Evolutionary conservation across 2,113 vertebrate genomes (phyloP), one percentile per base, ranked within the genome.

Genomic region (Apaloderma vittatum): DNA sequence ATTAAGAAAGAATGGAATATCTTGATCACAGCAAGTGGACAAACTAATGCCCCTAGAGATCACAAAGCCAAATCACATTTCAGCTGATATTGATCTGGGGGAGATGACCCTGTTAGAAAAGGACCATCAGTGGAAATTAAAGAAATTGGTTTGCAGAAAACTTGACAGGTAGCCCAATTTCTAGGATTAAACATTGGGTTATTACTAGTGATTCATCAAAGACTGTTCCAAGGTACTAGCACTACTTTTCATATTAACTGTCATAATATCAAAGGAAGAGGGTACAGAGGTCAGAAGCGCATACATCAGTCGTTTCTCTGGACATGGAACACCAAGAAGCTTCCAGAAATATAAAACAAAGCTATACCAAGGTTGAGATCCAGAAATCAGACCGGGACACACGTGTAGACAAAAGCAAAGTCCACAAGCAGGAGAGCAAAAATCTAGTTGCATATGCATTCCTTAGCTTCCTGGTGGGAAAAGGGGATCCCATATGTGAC

Each of bases 201-300:
- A 93, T 96, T 95, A 70, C 66, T 51, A 58, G 85, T 90, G 68
- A 95, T 97, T 96, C 80, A 87, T 96, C 93, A 82, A 93, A 81
- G 62, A 61, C 57, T 68, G 16, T 63, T 94, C 52, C 76, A 57
- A 81, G 57, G 77, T 67, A 81, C 68, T 40, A 81, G 34, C 18
- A 52, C 84, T 89, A 13, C 80, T 95, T 86, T 89, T 93, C 86
- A 52, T 90, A 93, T 81, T 74, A 91, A 72, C 77, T 87, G 86
- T 85, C 84, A 65, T 68, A 72, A 85, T 40, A 61, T 17, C 23
- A 61, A 68, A 68, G 80, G 57, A 78, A 82, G 65, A 65, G 34
- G 45, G 34, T 34, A 15, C 4, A 2, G 45, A 67, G 91, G 84
- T 65, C 68, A 93, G 48, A 68, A 93, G 34, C 52, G 45, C 66